phyloP scores from a whole-genome alignment of 2,888 invertebrate genomes.

The Pyrgus malvae region DNA sequence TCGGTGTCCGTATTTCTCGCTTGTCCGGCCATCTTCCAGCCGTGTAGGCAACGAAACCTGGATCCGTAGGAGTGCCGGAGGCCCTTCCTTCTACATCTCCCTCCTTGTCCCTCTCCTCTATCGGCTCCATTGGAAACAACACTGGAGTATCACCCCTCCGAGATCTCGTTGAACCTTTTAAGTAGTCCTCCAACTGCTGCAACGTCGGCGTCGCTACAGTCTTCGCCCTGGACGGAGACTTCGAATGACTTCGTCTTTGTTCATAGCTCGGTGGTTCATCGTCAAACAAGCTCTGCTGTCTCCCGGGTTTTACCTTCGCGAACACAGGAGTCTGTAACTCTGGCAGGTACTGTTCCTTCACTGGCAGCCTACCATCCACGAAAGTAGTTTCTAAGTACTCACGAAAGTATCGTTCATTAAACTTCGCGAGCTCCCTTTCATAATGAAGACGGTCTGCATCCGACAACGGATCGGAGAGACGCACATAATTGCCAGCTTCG shows the following conservation, averaged over 20 bases:
- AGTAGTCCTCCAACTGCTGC: conserved; percentile 75
- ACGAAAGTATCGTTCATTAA: conserved; percentile 69
- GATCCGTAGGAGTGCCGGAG: conserved; percentile 86
- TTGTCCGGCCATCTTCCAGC: conserved; percentile 85
- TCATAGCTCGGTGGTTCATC: conserved; percentile 65
- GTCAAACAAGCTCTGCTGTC: conserved; percentile 62
- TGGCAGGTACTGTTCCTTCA: conserved; percentile 70
- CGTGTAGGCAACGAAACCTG: conserved; percentile 87
- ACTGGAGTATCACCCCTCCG: conserved; percentile 66
- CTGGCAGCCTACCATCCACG: conserved; percentile 59
- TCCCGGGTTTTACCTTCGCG: conserved; percentile 68
- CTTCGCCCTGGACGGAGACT: conserved; percentile 64
- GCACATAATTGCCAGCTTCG: conserved; percentile 65
- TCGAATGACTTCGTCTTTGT: conserved; percentile 49
- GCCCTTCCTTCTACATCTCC: conserved; percentile 67
- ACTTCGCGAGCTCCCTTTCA: conserved; percentile 70
- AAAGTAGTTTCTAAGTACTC: conserved; percentile 58
- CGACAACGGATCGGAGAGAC: conserved; percentile 64
- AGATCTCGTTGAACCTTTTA: conserved; percentile 59
- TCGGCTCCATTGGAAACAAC: conserved; percentile 79
- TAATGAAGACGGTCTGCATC: conserved; percentile 66
- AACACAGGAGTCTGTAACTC: conserved; percentile 76
- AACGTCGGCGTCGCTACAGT: conserved; percentile 68
- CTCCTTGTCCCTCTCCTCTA: conserved; percentile 64
- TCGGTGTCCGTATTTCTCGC: conserved; percentile 79